phyloP scores from a whole-genome alignment of 2,888 invertebrate species.

The Augochlorella aurata region DNA sequence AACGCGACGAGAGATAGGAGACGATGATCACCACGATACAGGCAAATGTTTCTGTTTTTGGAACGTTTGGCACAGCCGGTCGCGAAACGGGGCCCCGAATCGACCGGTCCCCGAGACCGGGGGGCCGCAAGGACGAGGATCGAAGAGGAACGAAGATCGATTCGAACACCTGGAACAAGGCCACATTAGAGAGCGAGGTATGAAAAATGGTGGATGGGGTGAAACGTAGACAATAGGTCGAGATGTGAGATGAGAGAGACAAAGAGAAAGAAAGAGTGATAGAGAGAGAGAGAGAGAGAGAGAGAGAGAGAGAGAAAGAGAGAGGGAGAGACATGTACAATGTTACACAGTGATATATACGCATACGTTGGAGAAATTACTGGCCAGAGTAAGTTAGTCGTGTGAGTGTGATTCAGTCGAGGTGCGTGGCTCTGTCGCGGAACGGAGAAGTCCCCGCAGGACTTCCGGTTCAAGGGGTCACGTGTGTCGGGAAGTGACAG shows the following conservation, averaged over 20 bases:
- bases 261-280: not conserved
- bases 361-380: constrained; percentile 38
- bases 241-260: no score
- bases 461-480: constrained; percentile 7
- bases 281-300: not conserved
- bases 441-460: not conserved
- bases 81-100: not conserved
- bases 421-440: constrained; percentile 4
- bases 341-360: constrained; percentile 37
- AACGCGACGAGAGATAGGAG: not conserved
- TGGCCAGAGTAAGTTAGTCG: not conserved
- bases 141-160: constrained; percentile 25
- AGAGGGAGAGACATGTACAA: constrained; percentile 22
- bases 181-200: constrained; percentile 45
- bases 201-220: constrained; percentile 5
- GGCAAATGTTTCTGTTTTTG: not conserved
- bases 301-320: constrained; percentile 27
- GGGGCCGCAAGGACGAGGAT: not conserved
- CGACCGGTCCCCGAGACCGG: not conserved
- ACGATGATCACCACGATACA: not conserved
- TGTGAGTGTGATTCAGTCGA: constrained; percentile 1
- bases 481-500: constrained; percentile 45
- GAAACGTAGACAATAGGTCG: not conserved
- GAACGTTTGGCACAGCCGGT: not conserved
- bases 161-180: constrained; percentile 59